These are phyloP conservation scores for Chaenogobius annularis DNA, from an alignment of 2,113 vertebrate species.

Conservation along the genomic window DNA sequence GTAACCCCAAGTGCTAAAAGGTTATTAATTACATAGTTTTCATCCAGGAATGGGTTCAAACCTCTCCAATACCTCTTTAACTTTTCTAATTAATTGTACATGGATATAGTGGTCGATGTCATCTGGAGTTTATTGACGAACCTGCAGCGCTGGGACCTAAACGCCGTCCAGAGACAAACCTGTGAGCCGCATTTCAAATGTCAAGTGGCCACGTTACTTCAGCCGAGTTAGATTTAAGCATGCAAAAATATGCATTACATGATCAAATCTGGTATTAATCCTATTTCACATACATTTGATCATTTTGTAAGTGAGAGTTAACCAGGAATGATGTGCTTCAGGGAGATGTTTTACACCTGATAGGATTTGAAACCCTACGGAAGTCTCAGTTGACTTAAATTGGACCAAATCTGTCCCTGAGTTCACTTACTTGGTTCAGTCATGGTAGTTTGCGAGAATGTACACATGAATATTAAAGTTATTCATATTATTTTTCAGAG, in stretches of 20 bases:
- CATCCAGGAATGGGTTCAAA: slow-evolving; percentile 49
- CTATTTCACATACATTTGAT: slow-evolving; percentile 31
- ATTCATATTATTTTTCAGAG: background rate
- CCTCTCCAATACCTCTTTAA: slow-evolving; percentile 53
- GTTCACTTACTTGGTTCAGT: background rate
- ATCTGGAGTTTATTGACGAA: slow-evolving; percentile 62
- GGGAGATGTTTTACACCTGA: slow-evolving; percentile 1
- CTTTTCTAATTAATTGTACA: slow-evolving; percentile 69
- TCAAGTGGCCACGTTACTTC: slow-evolving; percentile 31
- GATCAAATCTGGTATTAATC: slow-evolving; percentile 22
- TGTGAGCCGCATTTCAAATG: slow-evolving; percentile 25
- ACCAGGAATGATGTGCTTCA: background rate
- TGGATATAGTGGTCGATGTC: slow-evolving; percentile 53
- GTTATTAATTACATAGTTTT: slow-evolving; percentile 75
- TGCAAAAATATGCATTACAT: slow-evolving; percentile 57
- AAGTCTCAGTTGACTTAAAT: background rate
- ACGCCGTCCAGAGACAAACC: slow-evolving; percentile 36
- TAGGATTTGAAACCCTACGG: background rate
- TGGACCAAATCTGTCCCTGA: background rate
- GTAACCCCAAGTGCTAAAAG: slow-evolving; percentile 57
- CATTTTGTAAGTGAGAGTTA: slow-evolving; percentile 12
- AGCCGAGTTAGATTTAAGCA: slow-evolving; percentile 38
- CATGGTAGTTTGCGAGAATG: too few species aligned
- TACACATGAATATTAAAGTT: background rate
- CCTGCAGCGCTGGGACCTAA: slow-evolving; percentile 42